Percentiles rank a stretch among this genome's conserved stretches.
Evolutionary conservation across 2,797 vertebrate species (phyloP).

Genomic region (Periparus ater): DNA sequence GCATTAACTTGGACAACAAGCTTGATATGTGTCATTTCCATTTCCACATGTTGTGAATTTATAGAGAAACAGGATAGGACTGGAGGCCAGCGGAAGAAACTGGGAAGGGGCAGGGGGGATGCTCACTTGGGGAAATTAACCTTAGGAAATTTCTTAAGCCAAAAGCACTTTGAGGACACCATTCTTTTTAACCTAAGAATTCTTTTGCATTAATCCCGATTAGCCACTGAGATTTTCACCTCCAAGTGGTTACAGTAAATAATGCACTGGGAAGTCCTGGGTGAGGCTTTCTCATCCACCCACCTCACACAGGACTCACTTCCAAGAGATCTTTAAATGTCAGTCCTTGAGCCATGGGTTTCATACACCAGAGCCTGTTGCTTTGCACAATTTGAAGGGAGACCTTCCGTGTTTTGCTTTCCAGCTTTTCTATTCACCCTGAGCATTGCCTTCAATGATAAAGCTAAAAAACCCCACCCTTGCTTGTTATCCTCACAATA

Average conservation of each 20-base stretch:
- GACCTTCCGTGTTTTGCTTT: constrained; percentile 49
- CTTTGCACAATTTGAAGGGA: background rate
- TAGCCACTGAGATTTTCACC: constrained; percentile 15
- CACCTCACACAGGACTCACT: background rate
- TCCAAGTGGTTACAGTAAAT: constrained; percentile 10
- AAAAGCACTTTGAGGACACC: background rate
- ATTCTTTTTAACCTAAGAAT: background rate
- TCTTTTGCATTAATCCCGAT: constrained; percentile 15
- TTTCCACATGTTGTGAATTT: background rate
- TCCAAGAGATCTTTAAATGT: background rate
- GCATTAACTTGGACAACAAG: background rate
- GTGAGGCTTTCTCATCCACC: background rate
- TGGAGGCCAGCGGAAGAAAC: background rate
- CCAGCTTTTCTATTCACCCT: constrained; percentile 69
- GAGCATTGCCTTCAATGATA: constrained; percentile 68
- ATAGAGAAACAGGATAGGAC: background rate
- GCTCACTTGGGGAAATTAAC: background rate
- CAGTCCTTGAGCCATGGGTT: background rate
- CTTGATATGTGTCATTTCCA: background rate
- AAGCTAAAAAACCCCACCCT: constrained; percentile 66
- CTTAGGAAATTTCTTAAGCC: background rate
- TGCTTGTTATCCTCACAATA: constrained; percentile 63
- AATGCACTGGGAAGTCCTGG: background rate
- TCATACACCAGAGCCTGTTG: background rate
- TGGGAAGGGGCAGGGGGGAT: background rate